These are phyloP conservation scores for Drosophila lacicola DNA, from an alignment of 2,888 invertebrate species.

Conservation along the genomic window DNA sequence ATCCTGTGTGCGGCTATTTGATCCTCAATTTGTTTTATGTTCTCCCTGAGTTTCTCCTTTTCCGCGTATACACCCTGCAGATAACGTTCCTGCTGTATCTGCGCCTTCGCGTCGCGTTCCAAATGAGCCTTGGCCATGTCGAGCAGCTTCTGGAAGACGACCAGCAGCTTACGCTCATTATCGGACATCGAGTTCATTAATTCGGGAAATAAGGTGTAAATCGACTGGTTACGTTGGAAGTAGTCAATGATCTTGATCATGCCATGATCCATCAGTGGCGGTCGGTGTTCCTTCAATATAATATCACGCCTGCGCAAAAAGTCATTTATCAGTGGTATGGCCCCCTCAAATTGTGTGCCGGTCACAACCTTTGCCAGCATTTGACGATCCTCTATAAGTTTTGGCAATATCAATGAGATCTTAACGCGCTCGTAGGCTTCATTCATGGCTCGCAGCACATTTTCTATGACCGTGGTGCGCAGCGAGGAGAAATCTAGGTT, in stretches of 20 bases:
- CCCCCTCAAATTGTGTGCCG: constrained; percentile 40
- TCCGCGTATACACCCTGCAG: constrained; percentile 45
- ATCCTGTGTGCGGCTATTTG: constrained; percentile 7
- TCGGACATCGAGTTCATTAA: constrained; percentile 17
- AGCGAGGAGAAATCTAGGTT: constrained; percentile 49
- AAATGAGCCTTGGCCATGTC: constrained; percentile 44
- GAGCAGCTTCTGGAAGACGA: constrained; percentile 44
- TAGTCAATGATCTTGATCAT: constrained; percentile 62
- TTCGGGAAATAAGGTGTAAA: constrained; percentile 39
- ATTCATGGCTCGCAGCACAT: constrained; percentile 32
- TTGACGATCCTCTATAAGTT: constrained; percentile 35
- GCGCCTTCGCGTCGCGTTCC: constrained; percentile 30
- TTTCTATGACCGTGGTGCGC: constrained; percentile 40
- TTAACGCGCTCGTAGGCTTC: constrained; percentile 56
- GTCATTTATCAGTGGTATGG: constrained; percentile 40
- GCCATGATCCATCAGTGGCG: constrained; percentile 55
- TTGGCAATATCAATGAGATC: constrained; percentile 61
- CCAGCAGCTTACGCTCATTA: constrained; percentile 43
- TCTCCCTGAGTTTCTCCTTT: constrained; percentile 21
- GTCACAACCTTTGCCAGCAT: constrained; percentile 15
- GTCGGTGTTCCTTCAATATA: constrained; percentile 40
- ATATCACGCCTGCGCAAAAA: constrained; percentile 45
- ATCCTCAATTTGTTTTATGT: constrained; percentile 18
- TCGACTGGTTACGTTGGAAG: constrained; percentile 49
- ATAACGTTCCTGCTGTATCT: constrained; percentile 48